phyloP scores from a whole-genome alignment of 2,888 invertebrate species.

The Ophion obscuratus region DNA sequence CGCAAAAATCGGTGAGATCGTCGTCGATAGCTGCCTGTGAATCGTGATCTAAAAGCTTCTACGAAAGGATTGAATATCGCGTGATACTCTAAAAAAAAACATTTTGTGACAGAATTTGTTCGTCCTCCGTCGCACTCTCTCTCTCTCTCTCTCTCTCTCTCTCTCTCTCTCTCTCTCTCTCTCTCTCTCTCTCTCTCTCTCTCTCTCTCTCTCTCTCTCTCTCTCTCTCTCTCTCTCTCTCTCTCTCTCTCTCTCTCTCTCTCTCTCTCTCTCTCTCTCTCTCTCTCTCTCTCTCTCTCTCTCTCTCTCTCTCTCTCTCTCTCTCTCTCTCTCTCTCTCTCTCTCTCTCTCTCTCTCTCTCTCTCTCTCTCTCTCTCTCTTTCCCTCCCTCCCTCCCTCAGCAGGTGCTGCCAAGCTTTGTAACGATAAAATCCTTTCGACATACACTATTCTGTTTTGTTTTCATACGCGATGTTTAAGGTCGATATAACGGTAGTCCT shows the following conservation, averaged over 20 bases:
- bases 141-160: not conserved
- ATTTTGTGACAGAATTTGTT: not conserved
- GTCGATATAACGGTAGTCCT: not conserved
- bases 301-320: not conserved
- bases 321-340: not conserved
- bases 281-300: not conserved
- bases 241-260: not conserved
- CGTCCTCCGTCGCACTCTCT: not conserved
- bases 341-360: not conserved
- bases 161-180: not conserved
- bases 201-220: not conserved
- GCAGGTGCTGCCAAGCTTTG: slow-evolving; percentile 43
- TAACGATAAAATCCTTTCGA: slow-evolving; percentile 20
- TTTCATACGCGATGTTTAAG: not conserved
- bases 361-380: not conserved
- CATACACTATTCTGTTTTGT: not conserved
- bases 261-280: not conserved
- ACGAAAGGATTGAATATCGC: slow-evolving; percentile 2
- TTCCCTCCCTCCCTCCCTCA: not conserved
- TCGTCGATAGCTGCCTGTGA: slow-evolving; percentile 80
- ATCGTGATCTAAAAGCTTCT: not conserved
- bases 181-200: not conserved
- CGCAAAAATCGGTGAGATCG: slow-evolving; percentile 85
- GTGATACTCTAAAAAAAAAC: slow-evolving; percentile 1
- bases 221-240: not conserved